Evolutionary conservation across 2,113 vertebrate species (phyloP).

Genomic region (Opisthocomus hoazin): DNA sequence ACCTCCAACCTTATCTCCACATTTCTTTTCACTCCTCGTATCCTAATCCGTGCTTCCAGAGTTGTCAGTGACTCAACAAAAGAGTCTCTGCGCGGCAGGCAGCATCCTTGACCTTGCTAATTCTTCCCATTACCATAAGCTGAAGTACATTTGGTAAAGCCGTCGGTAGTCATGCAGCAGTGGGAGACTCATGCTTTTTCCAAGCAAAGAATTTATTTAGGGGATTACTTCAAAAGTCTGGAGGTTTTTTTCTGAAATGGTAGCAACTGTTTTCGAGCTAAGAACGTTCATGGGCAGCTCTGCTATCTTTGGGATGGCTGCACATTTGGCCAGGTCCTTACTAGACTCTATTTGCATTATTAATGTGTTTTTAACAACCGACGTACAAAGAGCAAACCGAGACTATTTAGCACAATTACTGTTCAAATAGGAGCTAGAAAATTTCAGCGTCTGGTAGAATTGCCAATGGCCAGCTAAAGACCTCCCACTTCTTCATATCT

Average conservation of each 20-base stretch:
- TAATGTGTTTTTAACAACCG: neutral
- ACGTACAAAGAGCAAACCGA: neutral
- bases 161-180: neutral
- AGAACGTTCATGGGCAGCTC: neutral
- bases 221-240: neutral
- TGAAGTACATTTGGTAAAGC: neutral
- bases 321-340: neutral
- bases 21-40: neutral
- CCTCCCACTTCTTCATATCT: neutral
- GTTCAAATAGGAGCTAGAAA: neutral
- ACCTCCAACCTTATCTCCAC: neutral
- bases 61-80: neutral
- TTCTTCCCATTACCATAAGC: neutral
- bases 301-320: neutral
- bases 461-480: neutral
- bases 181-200: neutral
- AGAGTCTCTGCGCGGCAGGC: neutral
- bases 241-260: neutral
- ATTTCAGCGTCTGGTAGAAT: neutral
- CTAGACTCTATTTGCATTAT: neutral
- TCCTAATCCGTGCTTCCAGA: neutral
- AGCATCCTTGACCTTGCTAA: neutral
- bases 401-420: neutral
- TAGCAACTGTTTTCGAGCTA: fast-evolving
- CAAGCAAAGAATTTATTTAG: neutral